Percentiles rank a stretch among this genome's conserved stretches.
phyloP scores from a whole-genome alignment of 2,797 vertebrate species.

The Nothura maculosa region DNA sequence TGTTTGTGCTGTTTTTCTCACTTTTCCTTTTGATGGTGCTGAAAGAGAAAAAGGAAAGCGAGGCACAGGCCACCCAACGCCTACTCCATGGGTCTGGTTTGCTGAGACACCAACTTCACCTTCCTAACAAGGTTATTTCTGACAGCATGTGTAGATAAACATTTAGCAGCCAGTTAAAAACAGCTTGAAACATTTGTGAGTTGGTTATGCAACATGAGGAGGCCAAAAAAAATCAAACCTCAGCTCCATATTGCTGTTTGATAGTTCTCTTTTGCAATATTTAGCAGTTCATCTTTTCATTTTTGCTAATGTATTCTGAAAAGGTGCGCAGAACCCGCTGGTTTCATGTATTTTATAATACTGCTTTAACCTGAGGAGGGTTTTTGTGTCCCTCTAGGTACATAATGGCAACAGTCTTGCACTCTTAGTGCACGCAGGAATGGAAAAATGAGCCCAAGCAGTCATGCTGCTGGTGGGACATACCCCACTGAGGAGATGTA shows the following conservation, averaged over 20 bases:
- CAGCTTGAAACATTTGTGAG: conserved; percentile 72
- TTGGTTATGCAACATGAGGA: conserved; percentile 69
- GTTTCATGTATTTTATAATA: conserved; percentile 27
- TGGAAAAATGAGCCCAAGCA: conserved; percentile 79
- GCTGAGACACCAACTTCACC: conserved; percentile 92
- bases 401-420: conserved; percentile 78
- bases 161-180: conserved; percentile 83
- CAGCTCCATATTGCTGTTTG: conserved; percentile 41
- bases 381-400: conserved; percentile 80
- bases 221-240: conserved; percentile 23
- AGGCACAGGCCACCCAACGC: conserved; percentile 90
- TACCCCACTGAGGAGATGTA: conserved; percentile 76
- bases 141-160: conserved; percentile 95
- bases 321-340: conserved; percentile 63
- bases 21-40: conserved; percentile 94
- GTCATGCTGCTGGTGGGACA: conserved; percentile 80
- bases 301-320: conserved; percentile 56
- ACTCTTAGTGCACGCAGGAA: conserved; percentile 78
- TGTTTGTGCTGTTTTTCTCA: conserved; percentile 94
- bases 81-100: conserved; percentile 91
- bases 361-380: conserved; percentile 76
- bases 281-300: conserved; percentile 33
- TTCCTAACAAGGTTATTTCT: conserved; percentile 93
- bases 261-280: conserved; percentile 37
- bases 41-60: conserved; percentile 91